Conservation (phyloP, 2,888 invertebrate species). For the Lamellibrachia columna region DNA sequence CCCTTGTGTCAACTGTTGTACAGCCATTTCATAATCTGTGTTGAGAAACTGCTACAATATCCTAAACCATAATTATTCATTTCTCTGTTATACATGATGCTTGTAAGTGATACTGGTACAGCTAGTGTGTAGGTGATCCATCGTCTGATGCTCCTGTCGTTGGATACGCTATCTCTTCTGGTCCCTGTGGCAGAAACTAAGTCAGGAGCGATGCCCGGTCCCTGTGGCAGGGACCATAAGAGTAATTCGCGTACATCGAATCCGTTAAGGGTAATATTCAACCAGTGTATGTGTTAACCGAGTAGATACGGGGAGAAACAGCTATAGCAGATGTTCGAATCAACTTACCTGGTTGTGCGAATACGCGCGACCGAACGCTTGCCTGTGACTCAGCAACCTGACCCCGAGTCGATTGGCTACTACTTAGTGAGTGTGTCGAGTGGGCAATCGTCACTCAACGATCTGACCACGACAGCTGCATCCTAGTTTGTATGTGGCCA, state of each 20-base stretch:
- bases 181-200: neutral
- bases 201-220: too few species aligned
- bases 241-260: neutral
- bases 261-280: neutral
- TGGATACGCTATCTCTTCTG: neutral
- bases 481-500: neutral
- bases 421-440: neutral
- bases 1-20: neutral
- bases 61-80: neutral
- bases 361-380: neutral
- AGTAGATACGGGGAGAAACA: neutral
- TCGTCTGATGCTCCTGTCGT: too few species aligned
- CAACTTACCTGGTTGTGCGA: neutral
- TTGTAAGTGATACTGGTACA: too few species aligned
- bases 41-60: neutral
- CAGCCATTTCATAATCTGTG: neutral
- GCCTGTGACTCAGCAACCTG: neutral
- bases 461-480: neutral
- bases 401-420: neutral
- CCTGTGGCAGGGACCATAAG: too few species aligned
- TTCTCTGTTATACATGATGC: too few species aligned
- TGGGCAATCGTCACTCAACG: neutral
- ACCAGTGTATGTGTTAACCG: neutral
- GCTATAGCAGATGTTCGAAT: neutral
- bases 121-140: too few species aligned